These are phyloP conservation scores for Diadegma fenestrale DNA, from an alignment of 2,888 invertebrate genomes.

Conservation along the genomic window DNA sequence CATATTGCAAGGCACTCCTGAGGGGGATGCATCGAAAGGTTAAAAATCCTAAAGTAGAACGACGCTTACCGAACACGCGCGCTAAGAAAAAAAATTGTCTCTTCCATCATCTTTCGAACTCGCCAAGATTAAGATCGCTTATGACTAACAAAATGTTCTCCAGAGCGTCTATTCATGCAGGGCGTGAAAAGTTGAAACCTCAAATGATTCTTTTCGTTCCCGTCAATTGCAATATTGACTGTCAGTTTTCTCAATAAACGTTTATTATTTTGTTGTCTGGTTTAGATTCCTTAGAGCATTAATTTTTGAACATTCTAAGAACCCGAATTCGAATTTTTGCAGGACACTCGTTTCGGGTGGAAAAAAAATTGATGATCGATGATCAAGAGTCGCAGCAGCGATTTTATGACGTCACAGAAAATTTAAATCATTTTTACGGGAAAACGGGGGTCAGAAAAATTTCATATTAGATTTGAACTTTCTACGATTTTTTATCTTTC, in stretches of 20 bases:
- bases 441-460: no score
- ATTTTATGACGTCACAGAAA: no score
- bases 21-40: conserved; percentile 38
- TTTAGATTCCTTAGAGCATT: no score
- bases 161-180: background rate
- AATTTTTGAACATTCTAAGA: no score
- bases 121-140: background rate
- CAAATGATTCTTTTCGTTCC: background rate
- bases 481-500: no score
- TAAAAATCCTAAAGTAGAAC: conserved; percentile 23
- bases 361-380: background rate
- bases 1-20: conserved; percentile 9
- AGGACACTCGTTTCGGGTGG: background rate
- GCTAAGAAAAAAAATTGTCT: conserved; percentile 35
- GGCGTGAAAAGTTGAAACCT: background rate
- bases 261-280: no score
- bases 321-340: no score
- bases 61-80: conserved; percentile 17
- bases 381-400: no score
- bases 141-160: background rate
- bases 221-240: background rate
- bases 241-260: no score
- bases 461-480: no score
- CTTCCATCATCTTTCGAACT: conserved; percentile 30
- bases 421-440: no score